Percentiles rank a stretch among this genome's conserved stretches.
Evolutionary conservation across 1,140 invertebrate genomes (phyloP).

Genomic region (Ladona fulva): DNA sequence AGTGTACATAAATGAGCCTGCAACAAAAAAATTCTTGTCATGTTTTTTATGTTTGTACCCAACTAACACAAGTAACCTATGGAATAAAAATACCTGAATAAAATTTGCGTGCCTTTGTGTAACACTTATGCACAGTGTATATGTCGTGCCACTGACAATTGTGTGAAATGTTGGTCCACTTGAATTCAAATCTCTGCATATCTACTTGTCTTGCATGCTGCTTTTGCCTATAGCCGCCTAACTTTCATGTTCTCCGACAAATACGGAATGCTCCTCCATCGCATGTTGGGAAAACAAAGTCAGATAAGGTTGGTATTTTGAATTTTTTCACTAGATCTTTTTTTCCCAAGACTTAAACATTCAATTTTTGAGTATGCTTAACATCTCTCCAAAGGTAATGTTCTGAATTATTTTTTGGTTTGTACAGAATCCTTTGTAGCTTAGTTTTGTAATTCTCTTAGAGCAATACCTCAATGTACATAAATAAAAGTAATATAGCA

Average conservation of each 20-base stretch:
- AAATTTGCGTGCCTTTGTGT: neutral
- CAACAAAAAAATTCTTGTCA: neutral
- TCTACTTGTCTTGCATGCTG: slow-evolving; percentile 41
- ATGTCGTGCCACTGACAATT: neutral
- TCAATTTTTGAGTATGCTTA: no score
- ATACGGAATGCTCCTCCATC: slow-evolving; percentile 73
- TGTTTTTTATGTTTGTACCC: neutral
- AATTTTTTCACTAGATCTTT: neutral
- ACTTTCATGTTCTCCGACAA: slow-evolving; percentile 64
- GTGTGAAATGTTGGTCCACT: neutral
- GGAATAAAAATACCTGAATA: neutral
- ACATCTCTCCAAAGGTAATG: no score
- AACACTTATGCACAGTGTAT: no score
- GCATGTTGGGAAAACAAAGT: slow-evolving; percentile 72
- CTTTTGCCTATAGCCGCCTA: slow-evolving; percentile 51
- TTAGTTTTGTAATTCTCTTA: no score
- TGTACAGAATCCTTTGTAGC: no score
- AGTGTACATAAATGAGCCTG: neutral
- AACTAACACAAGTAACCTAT: neutral
- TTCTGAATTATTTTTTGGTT: no score
- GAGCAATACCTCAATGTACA: no score
- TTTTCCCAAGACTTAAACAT: no score
- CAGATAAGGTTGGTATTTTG: slow-evolving; percentile 61
- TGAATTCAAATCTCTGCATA: slow-evolving; percentile 10
- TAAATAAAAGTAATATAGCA: no score